Conservation (phyloP, 2,797 vertebrate genomes). For the Melanotaenia trifasciata region DNA sequence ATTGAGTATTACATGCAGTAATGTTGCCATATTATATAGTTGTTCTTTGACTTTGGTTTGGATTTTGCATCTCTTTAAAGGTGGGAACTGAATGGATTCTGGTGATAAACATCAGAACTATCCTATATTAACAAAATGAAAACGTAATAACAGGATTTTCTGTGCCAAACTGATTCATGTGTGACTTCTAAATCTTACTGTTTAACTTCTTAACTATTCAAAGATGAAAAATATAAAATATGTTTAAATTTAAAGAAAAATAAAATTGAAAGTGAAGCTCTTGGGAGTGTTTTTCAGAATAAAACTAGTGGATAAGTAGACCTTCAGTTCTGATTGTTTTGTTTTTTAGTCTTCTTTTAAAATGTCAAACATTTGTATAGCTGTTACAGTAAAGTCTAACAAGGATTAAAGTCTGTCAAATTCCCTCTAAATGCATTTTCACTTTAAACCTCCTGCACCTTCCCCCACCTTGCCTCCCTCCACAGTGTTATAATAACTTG, state of each 20-base stretch:
- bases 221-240: neutral
- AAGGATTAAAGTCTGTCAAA: neutral
- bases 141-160: neutral
- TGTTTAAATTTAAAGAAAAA: neutral
- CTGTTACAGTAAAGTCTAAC: neutral
- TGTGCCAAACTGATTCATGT: neutral
- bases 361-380: neutral
- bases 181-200: neutral
- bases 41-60: neutral
- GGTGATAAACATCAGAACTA: neutral
- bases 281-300: too few species aligned
- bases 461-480: constrained; percentile 7
- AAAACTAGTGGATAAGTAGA: too few species aligned
- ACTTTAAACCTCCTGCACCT: constrained; percentile 4
- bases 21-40: neutral
- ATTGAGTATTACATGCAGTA: neutral
- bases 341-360: too few species aligned
- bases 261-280: neutral
- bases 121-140: neutral
- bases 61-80: neutral
- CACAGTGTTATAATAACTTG: neutral
- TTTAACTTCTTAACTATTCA: neutral
- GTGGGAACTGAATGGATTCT: neutral
- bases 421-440: constrained; percentile 24
- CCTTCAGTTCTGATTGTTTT: too few species aligned